phyloP scores from a whole-genome alignment of 1,140 invertebrate species.

The Drosophila tropicalis region DNA sequence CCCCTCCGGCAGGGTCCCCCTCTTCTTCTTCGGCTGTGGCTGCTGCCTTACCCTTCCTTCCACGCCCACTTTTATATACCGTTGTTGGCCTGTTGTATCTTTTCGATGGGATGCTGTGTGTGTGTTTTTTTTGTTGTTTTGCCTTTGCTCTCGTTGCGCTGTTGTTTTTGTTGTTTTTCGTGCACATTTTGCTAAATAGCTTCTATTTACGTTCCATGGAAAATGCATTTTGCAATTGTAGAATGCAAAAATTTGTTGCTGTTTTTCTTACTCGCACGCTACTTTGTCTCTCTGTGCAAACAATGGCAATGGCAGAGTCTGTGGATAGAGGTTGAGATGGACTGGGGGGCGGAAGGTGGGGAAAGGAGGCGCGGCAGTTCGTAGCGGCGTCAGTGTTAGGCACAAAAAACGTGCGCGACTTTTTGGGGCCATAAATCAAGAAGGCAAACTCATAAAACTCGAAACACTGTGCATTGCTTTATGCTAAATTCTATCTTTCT shows the following conservation, averaged over 20 bases:
- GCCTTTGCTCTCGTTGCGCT: slow-evolving; percentile 10
- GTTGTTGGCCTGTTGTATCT: slow-evolving; percentile 37
- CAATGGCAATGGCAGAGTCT: slow-evolving; percentile 47
- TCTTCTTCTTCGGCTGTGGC: background rate
- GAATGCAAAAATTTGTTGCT: slow-evolving; percentile 69
- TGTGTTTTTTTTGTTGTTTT: slow-evolving; percentile 36
- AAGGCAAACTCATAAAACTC: slow-evolving; percentile 34
- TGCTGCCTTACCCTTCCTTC: slow-evolving; percentile 11
- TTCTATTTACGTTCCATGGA: slow-evolving; percentile 79
- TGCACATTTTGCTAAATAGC: slow-evolving; percentile 80
- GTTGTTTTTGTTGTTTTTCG: slow-evolving; percentile 47
- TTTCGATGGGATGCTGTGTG: slow-evolving; percentile 49
- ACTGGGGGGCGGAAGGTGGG: background rate
- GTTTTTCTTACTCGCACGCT: slow-evolving; percentile 51
- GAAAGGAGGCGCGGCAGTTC: background rate
- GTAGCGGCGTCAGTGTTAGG: background rate
- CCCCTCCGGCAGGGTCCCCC: background rate
- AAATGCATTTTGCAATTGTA: slow-evolving; percentile 77
- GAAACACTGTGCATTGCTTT: slow-evolving; percentile 2
- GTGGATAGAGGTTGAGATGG: background rate
- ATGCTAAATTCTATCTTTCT: background rate
- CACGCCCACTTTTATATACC: slow-evolving; percentile 32
- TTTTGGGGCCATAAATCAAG: slow-evolving; percentile 73
- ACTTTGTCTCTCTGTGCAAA: slow-evolving; percentile 69
- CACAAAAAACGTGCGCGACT: slow-evolving; percentile 64